These are phyloP conservation scores for Subacronicta megacephala DNA, from an alignment of 2,888 invertebrate genomes.

Conservation along the genomic window DNA sequence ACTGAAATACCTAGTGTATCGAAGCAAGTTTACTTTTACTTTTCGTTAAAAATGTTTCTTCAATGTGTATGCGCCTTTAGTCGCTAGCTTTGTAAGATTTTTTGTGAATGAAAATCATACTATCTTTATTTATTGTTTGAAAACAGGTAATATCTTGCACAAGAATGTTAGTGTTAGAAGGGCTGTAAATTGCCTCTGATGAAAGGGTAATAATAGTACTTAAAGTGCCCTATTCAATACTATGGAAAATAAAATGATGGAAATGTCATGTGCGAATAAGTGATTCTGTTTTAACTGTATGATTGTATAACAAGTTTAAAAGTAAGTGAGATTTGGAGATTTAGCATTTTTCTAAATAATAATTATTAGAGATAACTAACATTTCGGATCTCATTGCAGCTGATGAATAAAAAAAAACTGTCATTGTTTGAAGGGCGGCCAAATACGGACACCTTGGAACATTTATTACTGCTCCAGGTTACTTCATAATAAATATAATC, in stretches of 20 bases:
- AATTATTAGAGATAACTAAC: conserved; percentile 27
- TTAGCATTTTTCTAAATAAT: conserved; percentile 48
- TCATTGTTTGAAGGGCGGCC: not conserved
- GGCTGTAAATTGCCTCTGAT: conserved; percentile 25
- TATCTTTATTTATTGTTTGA: conserved; percentile 49
- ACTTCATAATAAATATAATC: too few relatives aligned
- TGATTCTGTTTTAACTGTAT: conserved; percentile 30
- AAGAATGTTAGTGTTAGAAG: conserved; percentile 39
- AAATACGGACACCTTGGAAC: too few relatives aligned
- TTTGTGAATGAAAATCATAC: conserved; percentile 37
- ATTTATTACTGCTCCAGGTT: too few relatives aligned
- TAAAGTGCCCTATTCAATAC: conserved; percentile 42
- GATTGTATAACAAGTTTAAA: conserved; percentile 3
- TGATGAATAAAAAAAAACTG: not conserved
- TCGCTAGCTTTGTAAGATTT: conserved; percentile 54
- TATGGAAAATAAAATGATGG: conserved; percentile 37
- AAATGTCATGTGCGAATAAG: conserved; percentile 47
- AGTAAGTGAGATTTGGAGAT: conserved; percentile 50
- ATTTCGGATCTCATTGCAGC: conserved; percentile 21
- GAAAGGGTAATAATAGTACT: conserved; percentile 45
- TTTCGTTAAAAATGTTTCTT: conserved; percentile 16
- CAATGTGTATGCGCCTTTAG: conserved; percentile 55
- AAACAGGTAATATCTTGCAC: conserved; percentile 50
- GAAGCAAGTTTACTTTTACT: conserved; percentile 7
- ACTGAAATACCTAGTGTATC: conserved; percentile 20